Conservation (phyloP, 2,113 vertebrate genomes). For the Ondatra zibethicus region DNA sequence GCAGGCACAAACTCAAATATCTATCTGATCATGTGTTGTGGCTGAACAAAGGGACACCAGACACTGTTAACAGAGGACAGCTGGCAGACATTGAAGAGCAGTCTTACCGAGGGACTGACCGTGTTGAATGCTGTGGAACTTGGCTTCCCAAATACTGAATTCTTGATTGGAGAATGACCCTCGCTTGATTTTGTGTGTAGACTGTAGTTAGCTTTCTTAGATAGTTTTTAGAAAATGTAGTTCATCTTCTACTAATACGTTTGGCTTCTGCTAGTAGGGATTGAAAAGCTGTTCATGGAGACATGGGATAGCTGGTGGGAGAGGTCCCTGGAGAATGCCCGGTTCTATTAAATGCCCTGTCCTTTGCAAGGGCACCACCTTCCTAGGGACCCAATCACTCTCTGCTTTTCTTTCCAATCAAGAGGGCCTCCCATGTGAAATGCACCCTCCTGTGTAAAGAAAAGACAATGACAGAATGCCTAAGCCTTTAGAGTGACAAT, state of each 20-base stretch:
- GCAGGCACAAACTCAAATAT: conserved; percentile 47
- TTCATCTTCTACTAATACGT: conserved; percentile 85
- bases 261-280: conserved; percentile 67
- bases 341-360: neutral
- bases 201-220: conserved; percentile 84
- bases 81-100: conserved; percentile 14
- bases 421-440: conserved; percentile 18
- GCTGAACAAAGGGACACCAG: conserved; percentile 44
- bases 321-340: neutral
- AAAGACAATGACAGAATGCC: neutral
- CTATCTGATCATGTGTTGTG: conserved; percentile 57
- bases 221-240: conserved; percentile 83
- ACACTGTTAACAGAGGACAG: conserved; percentile 27
- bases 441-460: neutral
- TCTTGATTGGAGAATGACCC: conserved; percentile 89
- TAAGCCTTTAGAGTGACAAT: neutral
- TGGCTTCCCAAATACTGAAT: conserved; percentile 43
- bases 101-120: conserved; percentile 10
- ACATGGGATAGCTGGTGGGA: conserved; percentile 36
- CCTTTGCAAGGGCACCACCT: neutral
- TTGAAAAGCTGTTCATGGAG: conserved; percentile 79
- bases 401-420: neutral
- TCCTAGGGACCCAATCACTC: neutral
- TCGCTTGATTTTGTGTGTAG: conserved; percentile 80
- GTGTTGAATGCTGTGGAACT: conserved; percentile 62